These are phyloP conservation scores for Falcunculus frontatus DNA, from an alignment of 2,113 vertebrate species.

Conservation along the genomic window DNA sequence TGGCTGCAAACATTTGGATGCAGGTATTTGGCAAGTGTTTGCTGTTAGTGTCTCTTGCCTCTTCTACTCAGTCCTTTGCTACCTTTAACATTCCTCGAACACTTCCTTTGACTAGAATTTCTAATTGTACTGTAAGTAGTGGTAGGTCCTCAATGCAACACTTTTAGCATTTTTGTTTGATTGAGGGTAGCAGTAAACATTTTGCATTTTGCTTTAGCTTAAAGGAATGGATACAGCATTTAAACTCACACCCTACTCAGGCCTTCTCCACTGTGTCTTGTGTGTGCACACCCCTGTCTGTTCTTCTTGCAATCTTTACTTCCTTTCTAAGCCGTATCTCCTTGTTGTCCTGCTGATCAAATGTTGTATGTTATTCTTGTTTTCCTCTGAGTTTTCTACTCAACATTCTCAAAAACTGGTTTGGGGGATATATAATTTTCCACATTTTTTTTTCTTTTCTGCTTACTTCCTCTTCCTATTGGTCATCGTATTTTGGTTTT, in stretches of 20 bases:
- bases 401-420: neutral
- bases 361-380: neutral
- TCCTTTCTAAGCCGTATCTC: neutral
- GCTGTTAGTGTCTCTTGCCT: neutral
- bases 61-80: neutral
- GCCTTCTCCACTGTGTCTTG: neutral
- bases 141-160: neutral
- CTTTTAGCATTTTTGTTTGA: neutral
- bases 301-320: neutral
- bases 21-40: neutral
- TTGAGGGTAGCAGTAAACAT: neutral
- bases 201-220: neutral
- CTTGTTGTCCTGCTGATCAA: neutral
- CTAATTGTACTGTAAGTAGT: neutral
- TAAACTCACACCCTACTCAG: neutral
- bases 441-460: neutral
- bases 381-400: neutral
- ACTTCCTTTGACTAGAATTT: neutral
- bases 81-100: neutral
- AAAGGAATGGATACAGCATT: neutral
- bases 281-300: rapidly evolving
- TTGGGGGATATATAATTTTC: neutral
- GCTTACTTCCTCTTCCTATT: neutral
- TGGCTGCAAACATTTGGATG: neutral
- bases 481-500: neutral